These are phyloP conservation scores for Drosophila elegans DNA, from an alignment of 1,140 invertebrate genomes.

Conservation along the genomic window DNA sequence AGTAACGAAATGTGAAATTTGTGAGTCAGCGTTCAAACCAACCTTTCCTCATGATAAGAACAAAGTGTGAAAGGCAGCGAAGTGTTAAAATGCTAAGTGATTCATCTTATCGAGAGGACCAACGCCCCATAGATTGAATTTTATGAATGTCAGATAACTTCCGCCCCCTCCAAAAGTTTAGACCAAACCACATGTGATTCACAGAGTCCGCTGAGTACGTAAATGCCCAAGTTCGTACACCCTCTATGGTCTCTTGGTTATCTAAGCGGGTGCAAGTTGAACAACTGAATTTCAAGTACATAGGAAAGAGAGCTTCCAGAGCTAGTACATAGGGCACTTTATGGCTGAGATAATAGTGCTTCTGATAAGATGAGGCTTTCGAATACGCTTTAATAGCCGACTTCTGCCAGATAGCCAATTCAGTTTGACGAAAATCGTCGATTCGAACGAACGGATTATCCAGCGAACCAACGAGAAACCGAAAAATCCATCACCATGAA, in stretches of 20 bases:
- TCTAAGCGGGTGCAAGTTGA: conserved; percentile 50
- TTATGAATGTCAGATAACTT: conserved; percentile 1
- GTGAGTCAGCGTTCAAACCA: conserved; percentile 10
- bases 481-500: conserved; percentile 68
- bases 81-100: conserved; percentile 11
- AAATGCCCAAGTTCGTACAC: conserved; percentile 12
- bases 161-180: not conserved
- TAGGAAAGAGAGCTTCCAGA: conserved; percentile 15
- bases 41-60: conserved; percentile 19
- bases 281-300: conserved; percentile 49
- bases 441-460: conserved; percentile 44
- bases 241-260: conserved; percentile 6
- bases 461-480: conserved; percentile 17
- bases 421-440: conserved; percentile 50
- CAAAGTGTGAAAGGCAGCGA: not conserved
- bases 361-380: conserved; percentile 50
- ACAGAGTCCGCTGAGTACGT: conserved; percentile 24
- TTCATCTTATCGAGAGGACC: conserved; percentile 13
- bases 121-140: conserved; percentile 5
- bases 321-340: conserved; percentile 20
- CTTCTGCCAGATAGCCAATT: conserved; percentile 14
- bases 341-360: conserved; percentile 50
- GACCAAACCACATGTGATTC: conserved; percentile 19
- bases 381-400: conserved; percentile 54
- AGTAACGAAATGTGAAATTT: not conserved